These are phyloP conservation scores for Cariama cristata DNA, from an alignment of 2,113 vertebrate genomes.

Conservation along the genomic window DNA sequence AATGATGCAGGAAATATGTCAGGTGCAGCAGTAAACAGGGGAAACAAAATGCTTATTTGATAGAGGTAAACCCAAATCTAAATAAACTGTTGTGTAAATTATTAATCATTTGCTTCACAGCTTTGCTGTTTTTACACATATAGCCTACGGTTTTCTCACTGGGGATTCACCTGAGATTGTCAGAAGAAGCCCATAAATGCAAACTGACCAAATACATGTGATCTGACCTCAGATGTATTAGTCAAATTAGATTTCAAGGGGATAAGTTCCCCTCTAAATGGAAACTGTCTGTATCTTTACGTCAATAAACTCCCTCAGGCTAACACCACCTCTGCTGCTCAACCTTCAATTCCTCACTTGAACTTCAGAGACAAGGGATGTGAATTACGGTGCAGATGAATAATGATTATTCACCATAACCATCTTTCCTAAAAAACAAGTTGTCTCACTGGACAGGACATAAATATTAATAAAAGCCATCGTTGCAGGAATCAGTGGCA, in stretches of 20 bases:
- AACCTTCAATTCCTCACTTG: slow-evolving; percentile 34
- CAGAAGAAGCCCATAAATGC: background rate
- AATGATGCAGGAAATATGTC: background rate
- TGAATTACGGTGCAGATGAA: slow-evolving; percentile 51
- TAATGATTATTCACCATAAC: slow-evolving; percentile 62
- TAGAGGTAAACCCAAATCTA: background rate
- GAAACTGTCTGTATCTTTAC: background rate
- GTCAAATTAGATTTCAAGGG: background rate
- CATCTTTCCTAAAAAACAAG: slow-evolving; percentile 29
- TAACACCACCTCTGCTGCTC: slow-evolving; percentile 6
- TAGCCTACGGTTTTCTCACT: background rate
- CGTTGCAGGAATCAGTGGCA: slow-evolving; percentile 33
- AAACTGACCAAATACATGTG: background rate
- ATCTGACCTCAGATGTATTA: background rate
- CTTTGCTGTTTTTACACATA: background rate
- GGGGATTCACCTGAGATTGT: background rate
- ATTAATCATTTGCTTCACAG: background rate
- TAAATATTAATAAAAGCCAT: slow-evolving; percentile 75
- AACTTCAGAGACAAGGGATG: slow-evolving; percentile 43
- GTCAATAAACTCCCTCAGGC: slow-evolving; percentile 47
- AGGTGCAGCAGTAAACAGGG: background rate
- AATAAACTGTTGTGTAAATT: background rate
- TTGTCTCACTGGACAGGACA: slow-evolving; percentile 51
- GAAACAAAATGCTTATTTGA: background rate
- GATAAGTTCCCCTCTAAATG: background rate